Base-by-base conservation (phyloP, 2,888 invertebrate genomes). In the Aphodius granarius region DNA sequence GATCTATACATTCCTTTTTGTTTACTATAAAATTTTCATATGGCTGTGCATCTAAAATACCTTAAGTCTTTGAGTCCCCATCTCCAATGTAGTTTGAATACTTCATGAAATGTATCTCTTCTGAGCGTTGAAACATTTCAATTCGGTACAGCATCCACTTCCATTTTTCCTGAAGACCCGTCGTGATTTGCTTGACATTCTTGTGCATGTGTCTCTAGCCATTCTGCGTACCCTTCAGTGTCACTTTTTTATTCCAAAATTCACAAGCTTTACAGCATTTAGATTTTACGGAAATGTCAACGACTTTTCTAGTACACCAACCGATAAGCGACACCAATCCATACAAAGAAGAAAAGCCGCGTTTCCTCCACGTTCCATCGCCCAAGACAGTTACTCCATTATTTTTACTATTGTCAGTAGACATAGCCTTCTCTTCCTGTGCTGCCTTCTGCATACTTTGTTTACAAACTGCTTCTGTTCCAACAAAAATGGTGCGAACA, bases 311-410 rank as follows among this genome's bases (percentile, higher is more conserved):
- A 20, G 76, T 71, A 68, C 79, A 79, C 65, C 79, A 77, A 64
- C 79, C 81, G 70, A 81, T 81, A 5, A 82, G 70, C 16, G 81
- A 71, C 62, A 78, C 73, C 1, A 81, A 78, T 15, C 82, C 81
- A 71, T 76, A 81, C 21, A 81, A 74, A 5, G 80, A 81, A 62
- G 78, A 70, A 77, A 75, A 81, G 5, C 79, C 81, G 76, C 82
- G 73, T 75, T 81, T 81, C 70, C 77, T 78, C 78, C 78, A 79
- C 13, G 79, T 73, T 13, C 79, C 79, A 75, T 80, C 77, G 62
- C 78, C 80, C 21, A 78, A 80, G 19, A 80, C 80, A 15, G 76
- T 79, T 18, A 80, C 66, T 65, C 73, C 71, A 43, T 66, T 62
- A 17, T n/a, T 17, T 19, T 43, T 63, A 66, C 63, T 73, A 43